phyloP scores from a whole-genome alignment of 2,113 vertebrate genomes.

The Rhodinocichla rosea region DNA sequence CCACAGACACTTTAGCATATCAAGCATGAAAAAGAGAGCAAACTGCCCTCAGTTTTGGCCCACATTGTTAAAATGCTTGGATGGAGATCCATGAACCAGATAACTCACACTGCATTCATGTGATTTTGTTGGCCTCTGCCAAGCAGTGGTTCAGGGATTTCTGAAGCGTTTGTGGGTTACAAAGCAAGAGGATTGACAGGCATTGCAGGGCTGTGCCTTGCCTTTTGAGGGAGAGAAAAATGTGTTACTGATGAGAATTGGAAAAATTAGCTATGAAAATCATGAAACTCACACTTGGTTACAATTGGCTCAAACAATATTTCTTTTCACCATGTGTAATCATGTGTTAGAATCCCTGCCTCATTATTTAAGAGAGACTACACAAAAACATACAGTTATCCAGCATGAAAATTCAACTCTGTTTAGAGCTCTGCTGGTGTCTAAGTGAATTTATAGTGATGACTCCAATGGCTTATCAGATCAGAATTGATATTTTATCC shows the following conservation, averaged over 20 bases:
- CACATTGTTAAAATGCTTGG: not conserved
- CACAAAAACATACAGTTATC: not conserved
- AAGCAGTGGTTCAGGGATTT: conserved; percentile 18
- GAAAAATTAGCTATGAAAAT: conserved; percentile 29
- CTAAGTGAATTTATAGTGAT: not conserved
- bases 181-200: not conserved
- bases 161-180: not conserved
- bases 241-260: not conserved
- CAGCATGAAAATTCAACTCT: conserved; percentile 26
- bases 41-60: not conserved
- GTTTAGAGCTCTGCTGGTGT: not conserved
- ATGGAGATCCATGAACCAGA: not conserved
- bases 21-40: not conserved
- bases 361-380: not conserved
- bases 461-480: not conserved
- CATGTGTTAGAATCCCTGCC: not conserved
- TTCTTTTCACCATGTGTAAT: not conserved
- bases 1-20: not conserved
- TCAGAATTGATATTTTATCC: conserved; percentile 10
- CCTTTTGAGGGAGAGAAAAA: not conserved
- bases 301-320: not conserved
- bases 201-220: not conserved
- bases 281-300: not conserved
- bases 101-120: not conserved
- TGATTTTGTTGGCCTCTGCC: not conserved